Base-by-base conservation (phyloP, 2,113 vertebrate species). In the Carollia perspicillata region DNA sequence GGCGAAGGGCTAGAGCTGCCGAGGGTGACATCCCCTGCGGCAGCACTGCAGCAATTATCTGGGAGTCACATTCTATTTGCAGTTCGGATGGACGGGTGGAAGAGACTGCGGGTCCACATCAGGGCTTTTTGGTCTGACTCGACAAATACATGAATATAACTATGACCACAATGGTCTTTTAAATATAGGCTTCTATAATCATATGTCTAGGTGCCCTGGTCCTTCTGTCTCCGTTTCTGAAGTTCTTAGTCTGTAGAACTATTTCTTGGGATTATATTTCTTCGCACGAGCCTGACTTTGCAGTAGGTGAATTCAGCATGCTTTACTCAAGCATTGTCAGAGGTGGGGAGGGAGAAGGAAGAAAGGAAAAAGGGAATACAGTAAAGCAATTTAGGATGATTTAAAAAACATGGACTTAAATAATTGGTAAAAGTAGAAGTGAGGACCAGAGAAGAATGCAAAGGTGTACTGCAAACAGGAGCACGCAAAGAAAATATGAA, bases 1-100 rank as follows among this genome's bases (percentile, higher is more conserved):
- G 97, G 97, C 97, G 79, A 95, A 94, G 81, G 90, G 93, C 85
- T 92, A 85, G 72, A 23, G 71, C 69, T 14, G 88, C 80, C 28
- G 65, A 60, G 30, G 55, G 77, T 78, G 84, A 97, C 81, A 90
- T 23, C 16, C 12, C 95, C 75, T 37, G 26, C 33, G 90, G 97
- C 95, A 68, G 40, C 5, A 72, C 78, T 68, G 66, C 26, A 65
- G 90, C 85, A 92, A 90, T 95, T 88, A 92, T 78, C 75, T 78
- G 77, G 16, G 26, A 77, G 75, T 89, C 95, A 79, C 91, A 42
- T 86, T 37, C 23, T 11, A 86, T 75, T 72, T 97, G 84, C 90
- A 75, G 58, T 88, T 60, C 51, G 40, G 35, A 55, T 11, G 75
- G 86, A 88, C 8, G 5, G 66, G 71, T 47, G 72, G 89, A 95